Evolutionary conservation across 2,113 vertebrate genomes (phyloP), one percentile per base, ranked within the genome.

Genomic region (Halichoeres trimaculatus): DNA sequence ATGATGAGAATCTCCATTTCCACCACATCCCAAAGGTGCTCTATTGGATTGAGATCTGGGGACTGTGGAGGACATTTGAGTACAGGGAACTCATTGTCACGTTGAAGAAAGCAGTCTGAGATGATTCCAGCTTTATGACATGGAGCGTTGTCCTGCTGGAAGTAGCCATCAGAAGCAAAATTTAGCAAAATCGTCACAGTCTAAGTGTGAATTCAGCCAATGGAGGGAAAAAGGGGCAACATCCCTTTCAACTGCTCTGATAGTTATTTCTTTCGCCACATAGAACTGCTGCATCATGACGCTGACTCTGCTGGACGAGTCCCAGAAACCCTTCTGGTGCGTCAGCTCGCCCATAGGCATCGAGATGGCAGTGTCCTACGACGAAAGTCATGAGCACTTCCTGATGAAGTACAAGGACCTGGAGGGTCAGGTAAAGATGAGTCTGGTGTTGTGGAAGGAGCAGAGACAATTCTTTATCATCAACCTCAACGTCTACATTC

Each of bases 231-330:
- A n/a, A n/a, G n/a, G n/a, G n/a, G n/a, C n/a, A 8, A 8, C 12
- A 7, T 58, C 56, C 4, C 10, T 12, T 20, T 10, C 11, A 8
- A 10, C 5, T 13, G 13, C 54, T 55, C 66, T 70, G 22, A 62
- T 5, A 45, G 8, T 26, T 61, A 3, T 65, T 8, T 59, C 10
- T 40, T 16, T 0, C n/a, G 0, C 24, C 2, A 2, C 10, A 1
- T 17, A 91, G 90, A 90, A 87, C 70, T 90, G 88, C 80, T 91
- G 88, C 82, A 4, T 89, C 75, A 43, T 91, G 74, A 53, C 75
- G 2, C 38, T 90, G 75, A 91, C 88, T 0, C 81, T 90, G 61
- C 68, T 83, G 61, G 84, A 89, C 8, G 78, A 76, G 43, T 76
- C 47, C 69, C 78, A 83, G 65, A 76, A 75, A 22, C 88, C 87